Conservation (phyloP, 2,888 invertebrate species). For the Ormyrus thymus region DNA sequence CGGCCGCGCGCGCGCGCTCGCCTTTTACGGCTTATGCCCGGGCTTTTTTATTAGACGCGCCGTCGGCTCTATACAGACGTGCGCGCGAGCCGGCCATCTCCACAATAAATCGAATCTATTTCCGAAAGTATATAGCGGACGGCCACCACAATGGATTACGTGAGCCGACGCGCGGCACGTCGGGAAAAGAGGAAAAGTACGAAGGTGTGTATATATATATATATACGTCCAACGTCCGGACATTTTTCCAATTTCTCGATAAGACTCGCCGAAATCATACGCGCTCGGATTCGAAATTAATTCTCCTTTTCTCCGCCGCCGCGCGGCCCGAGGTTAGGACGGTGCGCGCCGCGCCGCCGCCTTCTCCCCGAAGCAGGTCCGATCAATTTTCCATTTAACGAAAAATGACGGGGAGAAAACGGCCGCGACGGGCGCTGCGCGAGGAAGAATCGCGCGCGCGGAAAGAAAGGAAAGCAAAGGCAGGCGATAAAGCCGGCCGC, state of each 20-base stretch:
- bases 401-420: no score
- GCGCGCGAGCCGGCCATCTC: constrained; percentile 18
- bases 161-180: neutral
- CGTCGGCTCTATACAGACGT: neutral
- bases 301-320: no score
- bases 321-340: no score
- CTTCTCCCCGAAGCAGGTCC: no score
- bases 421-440: no score
- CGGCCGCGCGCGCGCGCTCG: no score
- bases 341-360: no score
- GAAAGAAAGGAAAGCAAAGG: neutral
- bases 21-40: neutral
- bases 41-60: neutral
- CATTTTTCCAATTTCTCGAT: constrained; percentile 38
- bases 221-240: neutral
- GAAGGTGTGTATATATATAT: neutral
- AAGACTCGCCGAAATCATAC: neutral
- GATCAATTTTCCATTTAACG: no score
- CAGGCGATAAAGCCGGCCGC: no score
- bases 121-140: constrained; percentile 32
- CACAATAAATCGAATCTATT: constrained; percentile 51
- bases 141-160: constrained; percentile 30
- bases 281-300: no score
- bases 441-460: no score
- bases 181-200: neutral